phyloP scores from a whole-genome alignment of 2,797 vertebrate species.

The Dendrocincla tyrannina region DNA sequence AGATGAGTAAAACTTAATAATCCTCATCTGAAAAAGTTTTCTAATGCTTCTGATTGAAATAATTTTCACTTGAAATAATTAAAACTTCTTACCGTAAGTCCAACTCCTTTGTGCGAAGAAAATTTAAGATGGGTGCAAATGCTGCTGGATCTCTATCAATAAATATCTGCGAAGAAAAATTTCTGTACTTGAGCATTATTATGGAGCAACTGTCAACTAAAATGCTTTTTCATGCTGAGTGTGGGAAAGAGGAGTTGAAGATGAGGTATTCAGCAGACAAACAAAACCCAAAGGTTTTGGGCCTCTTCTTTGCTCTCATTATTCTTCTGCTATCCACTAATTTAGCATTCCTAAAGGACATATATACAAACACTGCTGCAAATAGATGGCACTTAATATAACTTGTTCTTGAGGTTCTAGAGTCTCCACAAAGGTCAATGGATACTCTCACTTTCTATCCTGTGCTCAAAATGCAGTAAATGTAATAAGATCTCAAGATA shows the following conservation, averaged over 20 bases:
- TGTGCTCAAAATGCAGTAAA: neutral
- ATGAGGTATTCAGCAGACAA: neutral
- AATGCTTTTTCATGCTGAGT: neutral
- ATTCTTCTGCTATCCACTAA: neutral
- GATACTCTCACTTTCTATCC: neutral
- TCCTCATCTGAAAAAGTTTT: neutral
- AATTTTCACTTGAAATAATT: neutral
- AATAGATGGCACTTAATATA: neutral
- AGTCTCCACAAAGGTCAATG: neutral
- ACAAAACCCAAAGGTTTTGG: neutral
- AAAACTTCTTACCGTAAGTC: constrained; percentile 86
- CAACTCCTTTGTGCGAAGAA: constrained; percentile 97
- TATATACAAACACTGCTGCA: neutral
- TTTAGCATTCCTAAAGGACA: neutral
- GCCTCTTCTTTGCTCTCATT: neutral
- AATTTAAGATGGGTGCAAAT: constrained; percentile 98
- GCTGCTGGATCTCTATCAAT: constrained; percentile 97
- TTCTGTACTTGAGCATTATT: neutral
- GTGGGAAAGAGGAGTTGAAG: neutral
- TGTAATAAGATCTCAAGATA: neutral
- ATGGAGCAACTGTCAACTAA: neutral
- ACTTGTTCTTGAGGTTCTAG: neutral
- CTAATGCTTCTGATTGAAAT: neutral
- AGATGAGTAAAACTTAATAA: neutral
- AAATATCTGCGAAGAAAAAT: constrained; percentile 88